Evolutionary conservation across 1,140 invertebrate genomes (phyloP), one percentile per base, ranked within the genome.

Genomic region (Whitmania pigra): DNA sequence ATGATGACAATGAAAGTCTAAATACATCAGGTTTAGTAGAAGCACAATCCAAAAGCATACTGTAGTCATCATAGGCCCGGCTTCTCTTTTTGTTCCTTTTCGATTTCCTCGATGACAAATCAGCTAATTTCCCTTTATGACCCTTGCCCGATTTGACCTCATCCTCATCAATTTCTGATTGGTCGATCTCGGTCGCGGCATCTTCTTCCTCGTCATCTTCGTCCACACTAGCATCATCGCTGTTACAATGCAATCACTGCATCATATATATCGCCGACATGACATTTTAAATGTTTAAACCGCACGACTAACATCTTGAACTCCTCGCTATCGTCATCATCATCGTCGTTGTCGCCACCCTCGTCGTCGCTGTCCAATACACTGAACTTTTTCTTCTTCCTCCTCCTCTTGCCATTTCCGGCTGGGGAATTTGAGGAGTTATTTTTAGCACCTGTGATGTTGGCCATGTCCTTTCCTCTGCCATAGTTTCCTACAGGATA

Each of bases 391-490:
- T 29, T 74, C 69, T 63, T 75, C 88, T 75, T 89, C 69, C 57
- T 73, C 67, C 60, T 75, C 88, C 75, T 90, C 88, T 40, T 72
- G 53, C 53, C 22, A 13, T 70, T 54, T 7, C 17, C 53, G 7
- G n/a, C 29, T 36, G 36, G 69, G 29, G 31, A 25, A 27, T 53
- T 36, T 20, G 36, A 43, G 11, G 29, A 57, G 31, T 72, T 53
- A 17, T 72, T 55, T 53, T 53, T 25, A 27, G 72, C 74, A 68
- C 91, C 89, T 0, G 91, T 88, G 72, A 93, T 92, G 49, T 90
- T 93, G 17, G 88, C 87, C 72, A 94, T 93, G 78, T 93, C 91
- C 80, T 94, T 94, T 0, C 91, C 91, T 53, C 89, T 84, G 7
- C 90, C 53, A 55, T 31, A 66, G n/a, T 70, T 70, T 25, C 69